Evolutionary conservation across 2,888 invertebrate genomes (phyloP).

Genomic region (Ectropis crepuscularia): DNA sequence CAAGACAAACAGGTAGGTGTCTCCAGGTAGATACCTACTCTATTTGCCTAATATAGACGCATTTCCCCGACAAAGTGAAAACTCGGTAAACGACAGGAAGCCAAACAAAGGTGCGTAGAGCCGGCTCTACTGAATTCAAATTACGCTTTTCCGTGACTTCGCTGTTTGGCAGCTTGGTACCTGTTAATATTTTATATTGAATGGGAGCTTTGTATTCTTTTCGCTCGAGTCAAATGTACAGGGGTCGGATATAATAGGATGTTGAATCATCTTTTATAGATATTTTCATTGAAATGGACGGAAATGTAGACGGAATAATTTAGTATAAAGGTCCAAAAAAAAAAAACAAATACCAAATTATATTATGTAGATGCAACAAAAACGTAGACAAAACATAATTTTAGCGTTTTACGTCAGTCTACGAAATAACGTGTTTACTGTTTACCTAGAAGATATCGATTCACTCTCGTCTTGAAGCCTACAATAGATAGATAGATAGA

Average conservation of each 20-base stretch:
- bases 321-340: no score
- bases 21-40: slow-evolving; percentile 51
- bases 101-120: slow-evolving; percentile 70
- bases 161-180: slow-evolving; percentile 34
- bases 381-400: no score
- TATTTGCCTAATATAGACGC: slow-evolving; percentile 52
- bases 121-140: slow-evolving; percentile 57
- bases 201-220: slow-evolving; percentile 17
- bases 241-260: not conserved
- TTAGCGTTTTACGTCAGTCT: no score
- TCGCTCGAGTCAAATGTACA: slow-evolving; percentile 27
- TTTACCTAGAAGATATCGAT: no score
- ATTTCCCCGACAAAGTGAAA: slow-evolving; percentile 69
- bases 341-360: no score
- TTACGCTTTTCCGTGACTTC: slow-evolving; percentile 60
- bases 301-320: no score
- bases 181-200: slow-evolving; percentile 27
- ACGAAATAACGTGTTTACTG: no score
- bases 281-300: not conserved
- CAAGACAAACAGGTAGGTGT: slow-evolving; percentile 15
- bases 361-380: no score
- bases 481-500: no score
- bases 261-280: slow-evolving; percentile 1
- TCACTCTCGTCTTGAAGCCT: no score
- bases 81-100: slow-evolving; percentile 64